Evolutionary conservation across 2,797 vertebrate species (phyloP).

Genomic region (Rhyacichthys aspro): DNA sequence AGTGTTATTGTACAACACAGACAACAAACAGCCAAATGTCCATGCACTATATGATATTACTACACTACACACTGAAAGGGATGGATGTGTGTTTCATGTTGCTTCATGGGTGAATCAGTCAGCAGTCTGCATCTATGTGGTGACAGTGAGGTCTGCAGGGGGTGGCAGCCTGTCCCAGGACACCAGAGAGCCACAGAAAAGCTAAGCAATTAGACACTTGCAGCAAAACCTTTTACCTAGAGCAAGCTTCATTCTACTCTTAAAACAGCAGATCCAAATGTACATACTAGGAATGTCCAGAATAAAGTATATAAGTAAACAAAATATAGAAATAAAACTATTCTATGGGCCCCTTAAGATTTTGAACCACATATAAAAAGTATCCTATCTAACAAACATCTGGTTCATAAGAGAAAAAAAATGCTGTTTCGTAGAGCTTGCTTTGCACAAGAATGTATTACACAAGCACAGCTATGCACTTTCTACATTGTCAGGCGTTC

Average conservation of each 20-base stretch:
- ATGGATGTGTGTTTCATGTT: constrained; percentile 16
- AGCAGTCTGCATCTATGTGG: constrained; percentile 18
- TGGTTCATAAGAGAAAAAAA: neutral
- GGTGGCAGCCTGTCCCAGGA: constrained; percentile 34
- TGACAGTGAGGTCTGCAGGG: constrained; percentile 31
- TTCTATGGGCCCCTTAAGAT: neutral
- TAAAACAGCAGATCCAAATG: constrained; percentile 25
- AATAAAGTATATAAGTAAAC: constrained; percentile 4
- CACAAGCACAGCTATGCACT: constrained; percentile 10
- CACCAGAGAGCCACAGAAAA: constrained; percentile 6
- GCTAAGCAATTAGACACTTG: constrained; percentile 16
- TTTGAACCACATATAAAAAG: neutral
- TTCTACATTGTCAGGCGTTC: constrained; percentile 24
- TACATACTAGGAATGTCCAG: neutral
- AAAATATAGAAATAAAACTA: too few species aligned
- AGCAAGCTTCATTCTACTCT: constrained; percentile 16
- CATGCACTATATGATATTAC: too few species aligned
- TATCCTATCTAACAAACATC: neutral
- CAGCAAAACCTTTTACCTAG: constrained; percentile 37
- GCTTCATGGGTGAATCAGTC: constrained; percentile 22
- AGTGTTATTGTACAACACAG: too few species aligned
- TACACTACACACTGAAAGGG: neutral
- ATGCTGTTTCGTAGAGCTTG: neutral
- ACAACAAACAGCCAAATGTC: too few species aligned
- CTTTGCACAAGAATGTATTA: constrained; percentile 9